These are phyloP conservation scores for Agrilus biguttatus DNA, from an alignment of 2,888 invertebrate genomes.

Conservation along the genomic window DNA sequence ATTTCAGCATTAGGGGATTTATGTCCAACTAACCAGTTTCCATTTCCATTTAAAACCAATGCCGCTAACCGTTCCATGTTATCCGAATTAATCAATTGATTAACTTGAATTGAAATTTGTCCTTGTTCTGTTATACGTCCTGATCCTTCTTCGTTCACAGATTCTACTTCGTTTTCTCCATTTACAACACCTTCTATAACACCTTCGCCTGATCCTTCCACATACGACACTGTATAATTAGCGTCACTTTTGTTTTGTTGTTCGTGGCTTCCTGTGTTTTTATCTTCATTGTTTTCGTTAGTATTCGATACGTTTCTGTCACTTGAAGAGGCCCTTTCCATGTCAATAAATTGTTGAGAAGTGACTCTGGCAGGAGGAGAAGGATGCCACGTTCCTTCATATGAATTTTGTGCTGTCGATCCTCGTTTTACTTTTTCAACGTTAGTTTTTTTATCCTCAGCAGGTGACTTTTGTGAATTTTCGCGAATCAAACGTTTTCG, in stretches of 20 bases:
- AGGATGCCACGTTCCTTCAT: not conserved
- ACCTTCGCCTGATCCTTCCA: constrained; percentile 16
- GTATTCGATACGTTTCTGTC: constrained; percentile 14
- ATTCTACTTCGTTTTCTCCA: constrained; percentile 29
- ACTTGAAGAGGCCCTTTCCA: constrained; percentile 6
- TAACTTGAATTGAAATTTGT: constrained; percentile 44
- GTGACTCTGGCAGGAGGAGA: not conserved
- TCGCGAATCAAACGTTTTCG: no score
- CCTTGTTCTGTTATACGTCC: constrained; percentile 36
- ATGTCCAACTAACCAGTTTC: constrained; percentile 57
- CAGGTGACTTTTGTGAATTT: no score
- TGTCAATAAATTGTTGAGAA: not conserved
- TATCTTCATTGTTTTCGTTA: constrained; percentile 7
- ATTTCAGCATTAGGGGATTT: constrained; percentile 61
- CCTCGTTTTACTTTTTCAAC: constrained; percentile 9
- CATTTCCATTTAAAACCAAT: constrained; percentile 79
- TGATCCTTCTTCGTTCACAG: constrained; percentile 32
- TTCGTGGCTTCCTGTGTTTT: constrained; percentile 4
- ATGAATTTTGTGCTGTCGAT: not conserved
- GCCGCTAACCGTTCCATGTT: constrained; percentile 85
- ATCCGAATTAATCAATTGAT: constrained; percentile 51
- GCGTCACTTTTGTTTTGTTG: constrained; percentile 4
- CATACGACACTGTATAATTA: constrained; percentile 8
- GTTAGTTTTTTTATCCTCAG: not conserved
- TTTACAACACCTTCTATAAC: constrained; percentile 32